Percentiles rank a stretch among this genome's conserved stretches.
phyloP scores from a whole-genome alignment of 2,113 vertebrate species.

The Tiliqua scincoides region DNA sequence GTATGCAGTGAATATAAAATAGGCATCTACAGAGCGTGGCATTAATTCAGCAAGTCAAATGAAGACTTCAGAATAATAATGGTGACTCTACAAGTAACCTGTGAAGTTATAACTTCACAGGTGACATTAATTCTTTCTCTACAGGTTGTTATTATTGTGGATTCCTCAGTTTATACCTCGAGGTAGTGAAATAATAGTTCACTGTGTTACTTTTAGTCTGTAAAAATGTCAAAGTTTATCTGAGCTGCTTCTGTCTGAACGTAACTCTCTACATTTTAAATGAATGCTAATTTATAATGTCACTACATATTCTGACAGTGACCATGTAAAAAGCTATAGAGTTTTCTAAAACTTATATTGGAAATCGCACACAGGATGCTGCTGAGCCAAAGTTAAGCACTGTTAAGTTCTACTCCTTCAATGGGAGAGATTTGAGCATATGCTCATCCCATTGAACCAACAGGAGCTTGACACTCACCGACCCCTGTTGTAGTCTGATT shows the following conservation, averaged over 20 bases:
- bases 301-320: constrained; percentile 59
- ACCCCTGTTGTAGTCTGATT: background rate
- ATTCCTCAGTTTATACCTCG: constrained; percentile 66
- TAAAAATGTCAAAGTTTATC: constrained; percentile 73
- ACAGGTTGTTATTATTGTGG: constrained; percentile 47
- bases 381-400: background rate
- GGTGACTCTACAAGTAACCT: constrained; percentile 56
- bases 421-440: background rate
- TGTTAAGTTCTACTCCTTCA: background rate
- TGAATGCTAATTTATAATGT: constrained; percentile 69
- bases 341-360: constrained; percentile 40
- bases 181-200: constrained; percentile 68
- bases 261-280: constrained; percentile 66
- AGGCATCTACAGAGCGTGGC: constrained; percentile 25
- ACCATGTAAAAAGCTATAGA: constrained; percentile 47
- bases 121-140: constrained; percentile 62
- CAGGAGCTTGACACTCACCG: background rate
- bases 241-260: constrained; percentile 63
- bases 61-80: constrained; percentile 58
- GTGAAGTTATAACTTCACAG: constrained; percentile 51
- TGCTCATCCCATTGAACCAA: background rate
- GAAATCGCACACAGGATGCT: background rate
- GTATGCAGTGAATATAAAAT: constrained; percentile 45
- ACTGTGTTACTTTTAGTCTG: constrained; percentile 61
- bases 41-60: constrained; percentile 54